phyloP scores from a whole-genome alignment of 2,113 vertebrate species.

The Gymnarchus niloticus region DNA sequence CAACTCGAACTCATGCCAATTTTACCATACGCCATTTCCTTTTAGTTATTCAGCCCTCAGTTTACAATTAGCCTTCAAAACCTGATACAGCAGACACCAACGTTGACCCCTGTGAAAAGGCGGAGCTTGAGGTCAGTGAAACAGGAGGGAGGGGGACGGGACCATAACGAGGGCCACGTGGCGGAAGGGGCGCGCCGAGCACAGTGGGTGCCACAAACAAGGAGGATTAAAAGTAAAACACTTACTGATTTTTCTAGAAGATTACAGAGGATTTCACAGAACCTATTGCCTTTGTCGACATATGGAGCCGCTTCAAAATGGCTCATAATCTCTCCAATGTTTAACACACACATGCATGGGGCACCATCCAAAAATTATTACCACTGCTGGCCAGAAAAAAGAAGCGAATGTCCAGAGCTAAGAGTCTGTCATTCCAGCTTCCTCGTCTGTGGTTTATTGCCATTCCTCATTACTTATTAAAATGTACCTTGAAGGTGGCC shows the following conservation, averaged over 20 bases:
- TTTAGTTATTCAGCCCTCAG: constrained; percentile 15
- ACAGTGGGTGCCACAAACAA: background rate
- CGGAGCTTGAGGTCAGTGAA: background rate
- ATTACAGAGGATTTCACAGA: constrained; percentile 13
- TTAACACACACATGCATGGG: constrained; percentile 1
- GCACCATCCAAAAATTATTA: background rate
- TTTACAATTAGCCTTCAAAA: background rate
- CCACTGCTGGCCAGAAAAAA: background rate
- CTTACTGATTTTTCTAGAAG: constrained; percentile 14
- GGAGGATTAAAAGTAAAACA: constrained; percentile 13
- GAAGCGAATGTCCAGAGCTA: background rate
- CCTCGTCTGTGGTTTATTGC: background rate
- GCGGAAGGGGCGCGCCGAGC: background rate
- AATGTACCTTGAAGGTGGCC: background rate
- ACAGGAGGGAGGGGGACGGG: too few species aligned
- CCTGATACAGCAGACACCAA: background rate
- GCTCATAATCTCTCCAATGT: constrained; percentile 10
- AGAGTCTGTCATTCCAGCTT: background rate
- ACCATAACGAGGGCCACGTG: background rate
- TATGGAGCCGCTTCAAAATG: constrained; percentile 9
- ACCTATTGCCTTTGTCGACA: constrained; percentile 13
- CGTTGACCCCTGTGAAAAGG: background rate
- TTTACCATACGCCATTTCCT: background rate
- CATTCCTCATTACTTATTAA: constrained; percentile 14
- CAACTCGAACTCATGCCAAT: background rate